Conservation (phyloP, 2,888 invertebrate genomes). For the Phalera bucephala region DNA sequence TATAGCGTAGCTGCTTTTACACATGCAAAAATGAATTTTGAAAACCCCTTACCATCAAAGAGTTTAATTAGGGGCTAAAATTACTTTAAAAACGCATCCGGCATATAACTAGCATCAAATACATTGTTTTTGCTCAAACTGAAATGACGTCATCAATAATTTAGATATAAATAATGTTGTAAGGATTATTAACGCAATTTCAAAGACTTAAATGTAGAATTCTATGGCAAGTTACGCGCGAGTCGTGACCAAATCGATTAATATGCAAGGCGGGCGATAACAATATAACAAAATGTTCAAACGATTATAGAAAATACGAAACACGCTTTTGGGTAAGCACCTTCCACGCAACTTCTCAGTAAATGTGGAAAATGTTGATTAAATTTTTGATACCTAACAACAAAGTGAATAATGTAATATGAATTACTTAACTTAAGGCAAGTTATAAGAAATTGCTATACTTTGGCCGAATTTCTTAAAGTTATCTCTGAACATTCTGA, state of each 20-base stretch:
- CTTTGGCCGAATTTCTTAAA: not conserved
- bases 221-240: not conserved
- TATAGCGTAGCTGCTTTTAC: no score
- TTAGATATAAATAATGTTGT: not conserved
- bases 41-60: no score
- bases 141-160: no score
- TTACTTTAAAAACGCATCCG: no score
- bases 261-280: conserved; percentile 7
- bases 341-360: conserved; percentile 11
- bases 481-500: no score
- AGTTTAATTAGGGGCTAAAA: no score
- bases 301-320: conserved; percentile 7
- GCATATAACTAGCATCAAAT: no score
- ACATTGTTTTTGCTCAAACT: no score
- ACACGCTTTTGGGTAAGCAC: conserved; percentile 2
- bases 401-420: not conserved
- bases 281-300: conserved; percentile 8
- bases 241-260: conserved; percentile 1
- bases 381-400: conserved; percentile 12
- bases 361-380: conserved; percentile 22
- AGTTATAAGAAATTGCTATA: not conserved
- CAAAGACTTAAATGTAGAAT: conserved; percentile 1
- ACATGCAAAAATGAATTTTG: no score
- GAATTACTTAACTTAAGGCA: not conserved
- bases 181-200: not conserved